Percentiles rank a stretch among this genome's conserved stretches.
phyloP scores from a whole-genome alignment of 2,888 invertebrate species.

The Drosophila birchii region DNA sequence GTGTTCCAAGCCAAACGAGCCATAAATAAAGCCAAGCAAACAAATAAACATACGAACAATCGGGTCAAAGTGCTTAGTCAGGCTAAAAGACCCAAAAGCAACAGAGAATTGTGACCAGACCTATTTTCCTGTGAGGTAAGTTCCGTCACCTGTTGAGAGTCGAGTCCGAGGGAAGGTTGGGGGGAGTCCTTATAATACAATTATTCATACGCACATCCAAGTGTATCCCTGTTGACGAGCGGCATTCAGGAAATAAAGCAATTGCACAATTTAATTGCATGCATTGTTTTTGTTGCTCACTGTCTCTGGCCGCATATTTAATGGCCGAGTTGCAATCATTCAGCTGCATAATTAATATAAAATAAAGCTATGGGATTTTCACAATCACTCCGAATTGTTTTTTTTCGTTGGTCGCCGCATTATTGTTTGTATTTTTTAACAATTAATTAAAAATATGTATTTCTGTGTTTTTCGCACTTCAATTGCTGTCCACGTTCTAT shows the following conservation, averaged over 20 bases:
- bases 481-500: constrained; percentile 35
- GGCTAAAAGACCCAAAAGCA: constrained; percentile 24
- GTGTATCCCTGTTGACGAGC: constrained; percentile 22
- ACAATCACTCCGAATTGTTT: constrained; percentile 64
- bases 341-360: constrained; percentile 74
- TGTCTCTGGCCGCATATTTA: constrained; percentile 46
- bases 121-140: constrained; percentile 17
- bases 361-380: constrained; percentile 66
- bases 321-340: constrained; percentile 67
- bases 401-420: constrained; percentile 36
- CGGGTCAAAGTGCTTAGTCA: constrained; percentile 42
- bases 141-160: constrained; percentile 66
- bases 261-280: constrained; percentile 39
- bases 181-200: constrained; percentile 17
- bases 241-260: constrained; percentile 35
- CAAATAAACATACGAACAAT: constrained; percentile 40
- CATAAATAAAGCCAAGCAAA: constrained; percentile 44
- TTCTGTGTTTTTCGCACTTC: constrained; percentile 51
- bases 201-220: constrained; percentile 33
- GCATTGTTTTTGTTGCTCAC: constrained; percentile 30
- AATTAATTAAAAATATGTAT: constrained; percentile 73
- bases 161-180: background rate
- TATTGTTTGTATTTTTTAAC: constrained; percentile 45
- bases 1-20: constrained; percentile 35
- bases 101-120: constrained; percentile 16